Evolutionary conservation across 2,797 vertebrate genomes (phyloP), one percentile per base, ranked within the genome.

Genomic region (Choloepus didactylus): DNA sequence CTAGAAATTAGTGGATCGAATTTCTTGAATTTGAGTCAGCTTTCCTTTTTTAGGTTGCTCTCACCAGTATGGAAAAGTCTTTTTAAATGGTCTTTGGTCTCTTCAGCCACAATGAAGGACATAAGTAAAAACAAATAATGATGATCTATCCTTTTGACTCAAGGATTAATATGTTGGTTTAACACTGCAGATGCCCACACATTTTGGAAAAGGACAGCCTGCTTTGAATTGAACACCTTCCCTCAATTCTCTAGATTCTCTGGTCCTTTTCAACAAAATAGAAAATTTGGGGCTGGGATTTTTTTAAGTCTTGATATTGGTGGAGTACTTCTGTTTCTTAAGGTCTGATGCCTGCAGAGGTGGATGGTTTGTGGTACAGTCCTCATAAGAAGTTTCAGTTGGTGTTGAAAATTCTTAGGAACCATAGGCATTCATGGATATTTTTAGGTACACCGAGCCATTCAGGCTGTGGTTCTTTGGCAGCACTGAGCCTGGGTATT

Each of bases 201-300:
- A 38, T 87, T 91, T 91, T 2, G n/a, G 56, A 27, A 82, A 11
- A 23, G 38, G 82, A 89, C 87, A 87, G 23, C 21, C 56, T 64
- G 31, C 27, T 93, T 92, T 90, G 73, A 84, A 90, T 12, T 66
- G 56, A 85, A 19, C 5, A n/a, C 31, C 62, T 86, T 89, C 18
- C 10, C 66, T 86, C 27, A 23, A 56, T 56, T 56, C 16, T 56
- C 54, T 56, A 4, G 54, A 56, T 72, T 85, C 31, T 77, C 38
- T 80, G 7, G 44, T 80, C 1, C 35, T 94, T 93, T 93, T 95
- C 44, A 70, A 75, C 54, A 73, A 76, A 64, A 76, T 73, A 59
- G 56, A 73, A 80, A 73, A 49, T 41, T 90, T 75, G 54, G 38
- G n/a, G 8, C 56, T 95, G 41, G 25, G 5, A 10, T 60, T 80